Evolutionary conservation across 2,888 invertebrate species (phyloP).

Genomic region (Dryobotodes eremita): DNA sequence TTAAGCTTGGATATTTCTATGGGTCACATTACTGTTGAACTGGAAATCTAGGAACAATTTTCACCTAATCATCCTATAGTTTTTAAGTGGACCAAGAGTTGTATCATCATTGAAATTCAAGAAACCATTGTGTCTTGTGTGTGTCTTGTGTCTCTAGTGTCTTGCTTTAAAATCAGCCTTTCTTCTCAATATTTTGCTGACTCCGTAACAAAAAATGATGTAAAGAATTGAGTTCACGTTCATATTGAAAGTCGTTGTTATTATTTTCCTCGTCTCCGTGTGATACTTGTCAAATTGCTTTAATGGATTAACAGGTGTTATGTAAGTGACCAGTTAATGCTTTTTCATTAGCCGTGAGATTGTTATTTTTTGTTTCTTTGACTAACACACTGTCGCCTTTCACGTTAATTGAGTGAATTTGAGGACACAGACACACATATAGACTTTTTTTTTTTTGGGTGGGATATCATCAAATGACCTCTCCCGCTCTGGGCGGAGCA

Average conservation of each 20-base stretch:
- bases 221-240: constrained; percentile 26
- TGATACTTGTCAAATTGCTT: constrained; percentile 50
- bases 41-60: not conserved
- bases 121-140: too few species aligned
- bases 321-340: constrained; percentile 49
- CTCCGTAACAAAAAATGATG: constrained; percentile 2
- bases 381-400: constrained; percentile 45
- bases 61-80: not conserved
- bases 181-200: not conserved
- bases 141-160: too few species aligned
- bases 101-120: not conserved
- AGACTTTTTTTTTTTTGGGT: too few species aligned
- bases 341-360: constrained; percentile 48
- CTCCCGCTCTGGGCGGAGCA: too few species aligned
- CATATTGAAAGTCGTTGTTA: constrained; percentile 47
- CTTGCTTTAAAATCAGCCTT: not conserved
- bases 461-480: too few species aligned
- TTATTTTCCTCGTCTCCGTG: constrained; percentile 33
- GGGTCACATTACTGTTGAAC: not conserved
- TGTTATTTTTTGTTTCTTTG: constrained; percentile 39
- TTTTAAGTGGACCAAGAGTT: not conserved
- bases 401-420: constrained; percentile 39
- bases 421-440: not conserved
- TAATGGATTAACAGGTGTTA: constrained; percentile 60
- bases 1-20: not conserved